Evolutionary conservation across 2,888 invertebrate genomes (phyloP).

Genomic region (Allacma fusca): DNA sequence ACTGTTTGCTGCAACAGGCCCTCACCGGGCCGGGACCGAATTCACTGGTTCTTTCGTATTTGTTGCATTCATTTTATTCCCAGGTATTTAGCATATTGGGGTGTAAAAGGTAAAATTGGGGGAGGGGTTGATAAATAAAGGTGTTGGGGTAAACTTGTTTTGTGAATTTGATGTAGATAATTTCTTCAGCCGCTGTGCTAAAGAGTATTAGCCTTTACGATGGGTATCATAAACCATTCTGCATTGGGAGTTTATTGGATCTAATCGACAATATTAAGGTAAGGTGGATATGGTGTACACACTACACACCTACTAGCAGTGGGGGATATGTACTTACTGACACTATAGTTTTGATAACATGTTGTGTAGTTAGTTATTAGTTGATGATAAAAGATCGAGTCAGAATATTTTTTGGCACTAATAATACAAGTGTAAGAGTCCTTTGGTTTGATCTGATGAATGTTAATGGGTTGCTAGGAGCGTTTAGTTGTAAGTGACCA

Average conservation of each 20-base stretch:
- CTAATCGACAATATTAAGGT: constrained; percentile 77
- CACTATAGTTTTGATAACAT: too few relatives aligned
- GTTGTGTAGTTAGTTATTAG: too few relatives aligned
- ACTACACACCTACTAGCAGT: too few relatives aligned
- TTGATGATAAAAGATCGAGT: constrained; percentile 26
- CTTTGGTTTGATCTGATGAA: too few relatives aligned
- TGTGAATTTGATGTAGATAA: constrained; percentile 68
- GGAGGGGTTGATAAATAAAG: neutral
- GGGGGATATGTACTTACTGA: too few relatives aligned
- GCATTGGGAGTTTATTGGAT: constrained; percentile 84
- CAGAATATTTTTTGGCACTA: too few relatives aligned
- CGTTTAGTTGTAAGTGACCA: constrained; percentile 66
- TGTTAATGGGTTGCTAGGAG: constrained; percentile 62
- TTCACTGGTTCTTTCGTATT: constrained; percentile 86
- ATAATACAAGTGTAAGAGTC: too few relatives aligned
- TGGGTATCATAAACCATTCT: constrained; percentile 85
- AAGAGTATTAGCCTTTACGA: constrained; percentile 89
- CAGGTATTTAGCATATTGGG: constrained; percentile 68
- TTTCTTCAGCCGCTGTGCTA: constrained; percentile 89
- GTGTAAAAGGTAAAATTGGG: neutral
- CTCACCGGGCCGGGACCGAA: constrained; percentile 93
- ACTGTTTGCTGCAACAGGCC: constrained; percentile 92
- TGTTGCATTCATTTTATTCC: constrained; percentile 89
- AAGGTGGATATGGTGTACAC: constrained; percentile 33
- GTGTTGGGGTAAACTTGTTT: neutral